Base-by-base conservation (phyloP, 2,888 invertebrate species). In the Epistrophe eligans region DNA sequence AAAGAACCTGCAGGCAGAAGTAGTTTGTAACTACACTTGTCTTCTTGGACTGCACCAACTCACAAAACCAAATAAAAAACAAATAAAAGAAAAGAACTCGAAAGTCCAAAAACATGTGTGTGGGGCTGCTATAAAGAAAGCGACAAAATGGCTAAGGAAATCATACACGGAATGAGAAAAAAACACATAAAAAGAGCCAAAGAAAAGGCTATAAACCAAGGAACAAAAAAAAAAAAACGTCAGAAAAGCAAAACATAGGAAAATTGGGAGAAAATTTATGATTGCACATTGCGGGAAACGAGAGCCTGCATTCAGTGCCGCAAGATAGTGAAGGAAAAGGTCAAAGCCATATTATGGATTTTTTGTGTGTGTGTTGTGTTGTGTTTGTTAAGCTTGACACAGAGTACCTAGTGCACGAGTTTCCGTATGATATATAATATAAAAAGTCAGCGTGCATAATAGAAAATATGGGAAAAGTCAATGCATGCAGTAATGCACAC, bases 201-300 rank as follows among this genome's bases (percentile, higher is more conserved):
- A 64, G 35, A 85, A 72, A 76, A 72, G 70, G 43, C 67, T 52
- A n/a, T n/a, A 48, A 77, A 73, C 43, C 13, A 43, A 73, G 73
- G n/a, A 28, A 60, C 9, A 17, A 35, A 43, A 60, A 48, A 35
- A 60, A 17, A 45, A 62, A 71, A 70, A 77, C 57, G 71, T 52
- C 45, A 79, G 57, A 72, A 70, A 88, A 71, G 79, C 17, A 67
- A 67, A 79, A 66, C 64, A 66, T 64, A 76, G 83, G 79, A 79
- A 88, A 88, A 84, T 88, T 84, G 88, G 79, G 76, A 70, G 84
- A 73, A 83, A 85, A 89, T 89, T 88, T 89, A 88, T 88, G 81
- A 83, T 79, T 88, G 82, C 89, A 88, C 88, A 89, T 89, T 89
- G 89, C 89, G 88, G 88, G 88, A 70, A 89, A 89, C 76, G 88